phyloP scores from a whole-genome alignment of 2,113 vertebrate genomes.

The Lethenteron camtschaticum region DNA sequence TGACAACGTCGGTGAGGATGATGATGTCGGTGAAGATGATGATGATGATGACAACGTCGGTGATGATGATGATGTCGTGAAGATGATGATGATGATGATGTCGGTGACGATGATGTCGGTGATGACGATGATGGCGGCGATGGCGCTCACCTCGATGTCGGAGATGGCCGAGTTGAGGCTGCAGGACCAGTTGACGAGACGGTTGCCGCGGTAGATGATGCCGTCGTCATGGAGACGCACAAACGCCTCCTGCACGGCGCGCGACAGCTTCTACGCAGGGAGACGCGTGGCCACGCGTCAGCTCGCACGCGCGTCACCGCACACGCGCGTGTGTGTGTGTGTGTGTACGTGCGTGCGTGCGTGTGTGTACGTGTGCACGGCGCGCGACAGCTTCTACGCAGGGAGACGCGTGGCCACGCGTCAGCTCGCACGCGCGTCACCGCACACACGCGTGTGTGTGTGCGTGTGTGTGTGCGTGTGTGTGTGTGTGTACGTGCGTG shows the following conservation, averaged over 20 bases:
- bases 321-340: too few relatives aligned
- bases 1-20: too few relatives aligned
- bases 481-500: background rate
- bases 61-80: too few relatives aligned
- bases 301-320: too few relatives aligned
- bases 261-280: conserved; percentile 29
- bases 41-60: too few relatives aligned
- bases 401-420: too few relatives aligned
- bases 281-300: background rate
- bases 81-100: too few relatives aligned
- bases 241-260: conserved; percentile 50
- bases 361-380: background rate
- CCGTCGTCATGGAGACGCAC: conserved; percentile 43
- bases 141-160: conserved; percentile 42
- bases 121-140: background rate
- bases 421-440: too few relatives aligned
- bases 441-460: too few relatives aligned
- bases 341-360: background rate
- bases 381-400: too few relatives aligned
- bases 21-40: too few relatives aligned
- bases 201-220: conserved; percentile 49
- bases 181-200: conserved; percentile 66
- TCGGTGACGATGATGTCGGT: too few relatives aligned
- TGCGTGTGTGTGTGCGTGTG: background rate
- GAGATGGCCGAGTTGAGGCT: conserved; percentile 60